Conservation (phyloP, 2,113 vertebrate species). For the Leiothrix lutea region DNA sequence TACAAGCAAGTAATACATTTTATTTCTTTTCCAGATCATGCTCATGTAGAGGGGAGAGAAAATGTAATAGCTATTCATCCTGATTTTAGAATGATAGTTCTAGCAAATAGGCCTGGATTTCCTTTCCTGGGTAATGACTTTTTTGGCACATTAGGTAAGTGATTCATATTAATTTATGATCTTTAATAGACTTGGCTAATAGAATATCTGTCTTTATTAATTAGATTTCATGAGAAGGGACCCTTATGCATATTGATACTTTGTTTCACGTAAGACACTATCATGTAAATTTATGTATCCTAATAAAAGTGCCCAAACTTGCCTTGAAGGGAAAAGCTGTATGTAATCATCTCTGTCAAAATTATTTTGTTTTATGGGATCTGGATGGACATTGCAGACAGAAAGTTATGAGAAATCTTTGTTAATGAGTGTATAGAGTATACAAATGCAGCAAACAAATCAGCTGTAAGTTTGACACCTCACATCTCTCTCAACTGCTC, state of each 20-base stretch:
- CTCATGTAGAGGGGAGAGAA: slow-evolving; percentile 71
- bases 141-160: slow-evolving; percentile 92
- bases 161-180: neutral
- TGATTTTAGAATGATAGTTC: slow-evolving; percentile 95
- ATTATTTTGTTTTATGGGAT: neutral
- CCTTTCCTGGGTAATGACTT: slow-evolving; percentile 98
- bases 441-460: neutral
- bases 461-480: neutral
- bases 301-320: neutral
- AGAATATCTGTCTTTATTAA: neutral
- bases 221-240: neutral
- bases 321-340: neutral
- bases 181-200: neutral
- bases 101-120: slow-evolving; percentile 96
- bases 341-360: neutral
- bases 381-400: neutral
- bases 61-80: slow-evolving; percentile 89
- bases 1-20: neutral
- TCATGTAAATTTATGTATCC: neutral
- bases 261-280: neutral
- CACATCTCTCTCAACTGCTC: neutral
- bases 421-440: neutral
- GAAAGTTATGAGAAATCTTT: neutral
- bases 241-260: neutral
- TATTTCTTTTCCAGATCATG: slow-evolving; percentile 75